A percentile compares a stretch with the other conserved stretches of the same genome.
Conservation (phyloP, 2,113 vertebrate genomes). For the Saguinus midas region DNA sequence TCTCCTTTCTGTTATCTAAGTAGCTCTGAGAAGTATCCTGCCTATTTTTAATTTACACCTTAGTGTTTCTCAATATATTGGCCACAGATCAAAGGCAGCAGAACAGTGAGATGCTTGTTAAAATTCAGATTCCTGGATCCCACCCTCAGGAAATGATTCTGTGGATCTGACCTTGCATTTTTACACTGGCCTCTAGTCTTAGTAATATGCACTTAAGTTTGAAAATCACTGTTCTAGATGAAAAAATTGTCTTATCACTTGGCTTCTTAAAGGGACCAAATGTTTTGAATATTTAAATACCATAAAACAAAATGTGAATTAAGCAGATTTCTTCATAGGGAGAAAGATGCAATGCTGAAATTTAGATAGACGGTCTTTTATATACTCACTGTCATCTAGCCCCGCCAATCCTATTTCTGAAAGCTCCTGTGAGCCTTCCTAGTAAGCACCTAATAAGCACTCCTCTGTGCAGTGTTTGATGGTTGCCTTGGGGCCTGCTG, state of each 20-base stretch:
- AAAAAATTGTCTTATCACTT: neutral
- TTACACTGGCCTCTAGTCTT: neutral
- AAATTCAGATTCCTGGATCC: constrained; percentile 49
- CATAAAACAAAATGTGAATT: constrained; percentile 2
- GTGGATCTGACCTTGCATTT: neutral
- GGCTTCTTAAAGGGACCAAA: neutral
- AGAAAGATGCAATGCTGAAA: neutral
- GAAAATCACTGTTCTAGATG: constrained; percentile 8
- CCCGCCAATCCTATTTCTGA: constrained; percentile 3
- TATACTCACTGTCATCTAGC: neutral
- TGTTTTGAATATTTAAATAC: neutral
- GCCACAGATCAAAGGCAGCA: constrained; percentile 45
- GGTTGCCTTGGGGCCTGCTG: neutral
- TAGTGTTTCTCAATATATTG: neutral
- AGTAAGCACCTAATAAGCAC: constrained; percentile 14
- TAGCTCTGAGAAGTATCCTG: neutral
- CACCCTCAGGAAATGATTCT: neutral
- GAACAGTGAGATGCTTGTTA: neutral
- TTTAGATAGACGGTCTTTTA: neutral
- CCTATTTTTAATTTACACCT: constrained; percentile 67
- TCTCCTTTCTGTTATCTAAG: constrained; percentile 13
- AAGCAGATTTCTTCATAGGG: neutral
- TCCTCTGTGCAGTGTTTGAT: constrained; percentile 19
- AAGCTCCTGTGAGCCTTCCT: neutral
- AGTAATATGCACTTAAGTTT: neutral